Evolutionary conservation across 2,113 vertebrate species (phyloP).

Genomic region (Paracanthobrama guichenoti): DNA sequence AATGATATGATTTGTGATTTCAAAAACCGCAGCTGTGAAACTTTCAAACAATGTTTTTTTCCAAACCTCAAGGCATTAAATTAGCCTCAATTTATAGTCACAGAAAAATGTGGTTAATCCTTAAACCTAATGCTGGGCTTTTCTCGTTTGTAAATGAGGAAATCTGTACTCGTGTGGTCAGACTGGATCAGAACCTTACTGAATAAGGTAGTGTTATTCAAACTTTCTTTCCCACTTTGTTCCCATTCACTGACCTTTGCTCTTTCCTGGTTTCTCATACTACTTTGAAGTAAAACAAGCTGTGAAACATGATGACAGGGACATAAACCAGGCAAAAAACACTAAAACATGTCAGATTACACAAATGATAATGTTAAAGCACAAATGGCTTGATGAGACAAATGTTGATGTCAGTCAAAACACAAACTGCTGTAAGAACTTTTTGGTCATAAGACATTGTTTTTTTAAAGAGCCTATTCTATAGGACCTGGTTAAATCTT

Average conservation of each 20-base stretch:
- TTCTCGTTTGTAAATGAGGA: slow-evolving; percentile 34
- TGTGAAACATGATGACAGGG: slow-evolving; percentile 21
- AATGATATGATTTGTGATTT: slow-evolving; percentile 51
- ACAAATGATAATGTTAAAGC: not conserved
- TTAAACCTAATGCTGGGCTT: not conserved
- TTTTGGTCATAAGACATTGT: not conserved
- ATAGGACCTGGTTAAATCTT: not conserved
- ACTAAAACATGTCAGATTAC: slow-evolving; percentile 1
- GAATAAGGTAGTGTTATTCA: not conserved
- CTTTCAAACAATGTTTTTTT: slow-evolving; percentile 33
- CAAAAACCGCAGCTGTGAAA: slow-evolving; percentile 24
- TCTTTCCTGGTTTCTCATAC: not conserved
- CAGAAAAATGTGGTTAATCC: slow-evolving; percentile 40
- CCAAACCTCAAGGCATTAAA: slow-evolving; percentile 51
- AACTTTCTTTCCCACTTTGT: slow-evolving; percentile 13
- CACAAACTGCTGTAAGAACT: not conserved
- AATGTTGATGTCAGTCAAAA: not conserved
- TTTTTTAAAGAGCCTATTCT: not conserved
- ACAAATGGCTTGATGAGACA: not conserved
- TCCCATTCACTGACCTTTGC: slow-evolving; percentile 22
- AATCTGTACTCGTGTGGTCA: slow-evolving; percentile 5
- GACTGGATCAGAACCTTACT: slow-evolving; percentile 3
- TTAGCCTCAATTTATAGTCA: slow-evolving; percentile 38
- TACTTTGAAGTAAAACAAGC: slow-evolving; percentile 25
- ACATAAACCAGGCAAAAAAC: slow-evolving; percentile 20